phyloP scores from a whole-genome alignment of 2,888 invertebrate species.

The Chrysomela aeneicollis region DNA sequence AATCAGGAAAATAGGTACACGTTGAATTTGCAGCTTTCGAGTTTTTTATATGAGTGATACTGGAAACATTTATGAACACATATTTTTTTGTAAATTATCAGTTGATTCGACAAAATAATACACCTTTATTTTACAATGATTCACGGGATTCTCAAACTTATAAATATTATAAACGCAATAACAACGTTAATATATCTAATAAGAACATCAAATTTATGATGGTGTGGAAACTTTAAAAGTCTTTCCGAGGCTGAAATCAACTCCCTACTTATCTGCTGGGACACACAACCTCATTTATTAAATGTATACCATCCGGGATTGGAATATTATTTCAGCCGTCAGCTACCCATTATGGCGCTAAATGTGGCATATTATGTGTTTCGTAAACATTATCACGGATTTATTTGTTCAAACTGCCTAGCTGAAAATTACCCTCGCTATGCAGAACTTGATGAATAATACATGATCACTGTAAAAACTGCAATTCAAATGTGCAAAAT shows the following conservation, averaged over 20 bases:
- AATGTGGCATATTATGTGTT: slow-evolving; percentile 49
- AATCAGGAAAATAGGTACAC: too few relatives aligned
- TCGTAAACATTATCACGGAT: slow-evolving; percentile 51
- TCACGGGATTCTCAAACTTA: too few relatives aligned
- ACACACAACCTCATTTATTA: neutral
- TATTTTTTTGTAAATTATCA: too few relatives aligned
- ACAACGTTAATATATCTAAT: too few relatives aligned
- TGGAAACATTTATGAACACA: too few relatives aligned
- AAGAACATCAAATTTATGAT: neutral
- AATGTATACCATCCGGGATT: slow-evolving; percentile 1
- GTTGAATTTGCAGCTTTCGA: too few relatives aligned
- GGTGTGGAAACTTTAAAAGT: neutral
- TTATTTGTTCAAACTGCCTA: slow-evolving; percentile 44
- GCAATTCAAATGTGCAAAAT: neutral
- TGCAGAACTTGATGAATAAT: slow-evolving; percentile 18
- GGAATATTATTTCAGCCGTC: slow-evolving; percentile 22
- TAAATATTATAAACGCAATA: too few relatives aligned
- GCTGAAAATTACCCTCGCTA: slow-evolving; percentile 42
- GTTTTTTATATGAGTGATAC: too few relatives aligned
- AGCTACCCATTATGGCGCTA: slow-evolving; percentile 39
- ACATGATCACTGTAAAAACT: slow-evolving; percentile 2
- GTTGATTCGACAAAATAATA: too few relatives aligned
- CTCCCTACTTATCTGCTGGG: neutral
- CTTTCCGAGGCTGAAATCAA: neutral
- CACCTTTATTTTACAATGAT: too few relatives aligned